These are phyloP conservation scores for Trichacis sp. DNA, from an alignment of 2,888 invertebrate species.

Conservation along the genomic window DNA sequence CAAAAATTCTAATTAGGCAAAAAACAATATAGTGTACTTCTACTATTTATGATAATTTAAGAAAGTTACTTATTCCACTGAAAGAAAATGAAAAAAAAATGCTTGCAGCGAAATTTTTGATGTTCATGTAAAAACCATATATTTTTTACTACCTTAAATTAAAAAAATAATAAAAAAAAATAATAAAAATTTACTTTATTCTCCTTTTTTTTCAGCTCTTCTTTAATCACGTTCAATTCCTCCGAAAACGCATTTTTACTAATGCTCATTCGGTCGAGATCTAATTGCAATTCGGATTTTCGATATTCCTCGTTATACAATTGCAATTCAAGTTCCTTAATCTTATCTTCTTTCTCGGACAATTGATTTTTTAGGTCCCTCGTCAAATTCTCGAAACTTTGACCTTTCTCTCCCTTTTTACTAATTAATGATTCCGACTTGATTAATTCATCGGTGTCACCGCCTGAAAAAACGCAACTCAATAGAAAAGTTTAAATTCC, in stretches of 20 bases:
- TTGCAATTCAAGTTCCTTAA: constrained; percentile 40
- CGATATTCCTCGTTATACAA: constrained; percentile 22
- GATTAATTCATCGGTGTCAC: not conserved
- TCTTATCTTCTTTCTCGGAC: constrained; percentile 46
- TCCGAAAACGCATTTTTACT: constrained; percentile 41
- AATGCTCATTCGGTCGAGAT: constrained; percentile 47
- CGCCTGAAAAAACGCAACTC: constrained; percentile 1
- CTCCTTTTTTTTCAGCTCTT: constrained; percentile 49
- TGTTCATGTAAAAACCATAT: too few relatives aligned
- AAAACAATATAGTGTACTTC: too few relatives aligned
- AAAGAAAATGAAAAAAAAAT: too few relatives aligned
- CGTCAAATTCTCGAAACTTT: constrained; percentile 34
- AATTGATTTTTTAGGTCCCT: constrained; percentile 41
- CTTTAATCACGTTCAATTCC: constrained; percentile 46
- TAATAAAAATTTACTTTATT: constrained; percentile 47
- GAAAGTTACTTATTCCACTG: too few relatives aligned
- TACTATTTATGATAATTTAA: too few relatives aligned
- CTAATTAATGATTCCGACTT: not conserved
- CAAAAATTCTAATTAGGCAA: too few relatives aligned
- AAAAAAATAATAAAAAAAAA: too few relatives aligned
- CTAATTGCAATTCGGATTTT: constrained; percentile 35
- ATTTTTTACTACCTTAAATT: too few relatives aligned
- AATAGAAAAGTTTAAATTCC: too few relatives aligned
- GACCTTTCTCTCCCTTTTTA: constrained; percentile 2
- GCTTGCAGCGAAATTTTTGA: too few relatives aligned